These are phyloP conservation scores for Acanthurus leucopareius DNA, from an alignment of 2,797 vertebrate genomes.

Conservation along the genomic window DNA sequence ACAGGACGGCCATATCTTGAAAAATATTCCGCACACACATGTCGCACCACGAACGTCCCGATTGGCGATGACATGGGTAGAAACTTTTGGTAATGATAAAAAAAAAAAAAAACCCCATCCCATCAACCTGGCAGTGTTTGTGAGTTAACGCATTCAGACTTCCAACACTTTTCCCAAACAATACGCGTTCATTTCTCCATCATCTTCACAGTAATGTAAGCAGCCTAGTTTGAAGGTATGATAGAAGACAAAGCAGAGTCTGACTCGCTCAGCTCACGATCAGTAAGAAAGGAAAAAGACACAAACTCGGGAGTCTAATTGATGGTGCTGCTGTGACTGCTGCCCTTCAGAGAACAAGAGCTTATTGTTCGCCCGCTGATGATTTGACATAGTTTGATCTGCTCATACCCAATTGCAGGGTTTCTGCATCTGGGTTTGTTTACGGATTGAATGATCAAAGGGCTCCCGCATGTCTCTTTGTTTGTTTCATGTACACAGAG, in stretches of 20 bases:
- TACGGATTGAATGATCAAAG: conserved; percentile 86
- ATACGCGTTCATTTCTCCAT: conserved; percentile 41
- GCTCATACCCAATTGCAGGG: conserved; percentile 70
- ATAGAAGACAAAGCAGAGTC: conserved; percentile 61
- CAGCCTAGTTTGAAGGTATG: conserved; percentile 60
- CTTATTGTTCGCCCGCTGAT: conserved; percentile 81
- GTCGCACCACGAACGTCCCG: conserved; percentile 12
- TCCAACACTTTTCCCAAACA: conserved; percentile 49
- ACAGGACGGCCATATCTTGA: conserved; percentile 28
- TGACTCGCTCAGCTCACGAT: conserved; percentile 67
- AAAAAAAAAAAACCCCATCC: conserved; percentile 16
- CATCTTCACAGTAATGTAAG: conserved; percentile 65
- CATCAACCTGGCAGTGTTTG: conserved; percentile 49
- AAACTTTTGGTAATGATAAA: conserved; percentile 24
- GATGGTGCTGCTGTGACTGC: conserved; percentile 81
- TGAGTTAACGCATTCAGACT: conserved; percentile 50
- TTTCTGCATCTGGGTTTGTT: conserved; percentile 82
- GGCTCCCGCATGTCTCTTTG: conserved; percentile 72
- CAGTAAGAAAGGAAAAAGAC: conserved; percentile 63
- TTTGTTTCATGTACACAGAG: conserved; percentile 82
- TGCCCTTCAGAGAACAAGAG: conserved; percentile 80
- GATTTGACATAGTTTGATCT: conserved; percentile 86
- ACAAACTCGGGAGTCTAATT: conserved; percentile 79
- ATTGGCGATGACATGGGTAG: background rate
- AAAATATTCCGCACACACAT: conserved; percentile 12